These are phyloP conservation scores for Liposcelis brunnea DNA, from an alignment of 2,888 invertebrate species.

Conservation along the genomic window DNA sequence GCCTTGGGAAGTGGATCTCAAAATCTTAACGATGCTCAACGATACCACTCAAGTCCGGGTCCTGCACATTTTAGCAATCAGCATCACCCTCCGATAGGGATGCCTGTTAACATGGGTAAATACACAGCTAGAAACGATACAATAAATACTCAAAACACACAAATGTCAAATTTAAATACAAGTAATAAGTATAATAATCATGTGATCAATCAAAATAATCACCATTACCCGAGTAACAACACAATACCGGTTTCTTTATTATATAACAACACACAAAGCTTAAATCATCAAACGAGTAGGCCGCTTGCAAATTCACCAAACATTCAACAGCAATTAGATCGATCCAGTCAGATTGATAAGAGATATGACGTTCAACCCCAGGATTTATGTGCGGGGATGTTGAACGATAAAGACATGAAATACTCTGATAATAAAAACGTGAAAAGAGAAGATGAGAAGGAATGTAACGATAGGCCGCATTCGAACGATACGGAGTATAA, in stretches of 20 bases:
- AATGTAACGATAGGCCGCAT: constrained; percentile 15
- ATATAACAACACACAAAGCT: too few relatives aligned
- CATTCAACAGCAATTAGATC: too few relatives aligned
- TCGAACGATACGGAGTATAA: constrained; percentile 17
- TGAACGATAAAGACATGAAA: constrained; percentile 13
- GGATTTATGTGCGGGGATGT: constrained; percentile 17
- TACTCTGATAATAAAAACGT: constrained; percentile 14
- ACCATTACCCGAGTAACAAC: too few relatives aligned
- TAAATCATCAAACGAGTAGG: too few relatives aligned
- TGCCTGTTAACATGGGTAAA: constrained; percentile 40
- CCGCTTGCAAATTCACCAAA: too few relatives aligned
- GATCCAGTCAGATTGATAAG: constrained; percentile 8
- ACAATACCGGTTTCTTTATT: too few relatives aligned
- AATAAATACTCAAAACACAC: background rate
- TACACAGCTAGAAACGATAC: constrained; percentile 36
- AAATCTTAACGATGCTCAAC: background rate
- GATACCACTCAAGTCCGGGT: constrained; percentile 17
- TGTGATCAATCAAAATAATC: too few relatives aligned
- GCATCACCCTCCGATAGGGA: constrained; percentile 32
- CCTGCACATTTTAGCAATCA: constrained; percentile 34
- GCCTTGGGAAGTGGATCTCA: constrained; percentile 7
- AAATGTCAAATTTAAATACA: too few relatives aligned
- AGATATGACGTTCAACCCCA: constrained; percentile 16
- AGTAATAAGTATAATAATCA: too few relatives aligned
- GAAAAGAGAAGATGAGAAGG: constrained; percentile 14